Conservation (phyloP, 2,797 vertebrate genomes). For the Caiman crocodilus region DNA sequence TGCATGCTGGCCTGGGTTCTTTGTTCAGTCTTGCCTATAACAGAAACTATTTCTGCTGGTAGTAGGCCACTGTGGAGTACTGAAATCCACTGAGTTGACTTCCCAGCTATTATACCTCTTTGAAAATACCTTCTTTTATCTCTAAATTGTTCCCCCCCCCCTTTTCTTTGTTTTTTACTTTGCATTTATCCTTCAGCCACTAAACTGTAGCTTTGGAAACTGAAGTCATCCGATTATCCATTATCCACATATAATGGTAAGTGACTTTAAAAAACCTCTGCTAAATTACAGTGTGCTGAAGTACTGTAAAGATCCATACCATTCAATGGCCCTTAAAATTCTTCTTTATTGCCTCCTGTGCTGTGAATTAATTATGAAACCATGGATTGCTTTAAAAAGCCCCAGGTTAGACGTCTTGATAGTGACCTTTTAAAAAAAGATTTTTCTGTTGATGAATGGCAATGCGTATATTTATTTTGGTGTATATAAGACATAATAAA, state of each 20-base stretch:
- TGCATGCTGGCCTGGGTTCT: not conserved
- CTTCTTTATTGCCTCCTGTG: slow-evolving; percentile 30
- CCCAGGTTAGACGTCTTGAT: not conserved
- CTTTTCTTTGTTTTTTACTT: not conserved
- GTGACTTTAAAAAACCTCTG: not conserved
- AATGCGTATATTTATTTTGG: not conserved
- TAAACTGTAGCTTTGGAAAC: not conserved
- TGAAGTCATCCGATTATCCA: not conserved
- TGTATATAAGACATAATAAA: not conserved
- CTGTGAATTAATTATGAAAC: not conserved
- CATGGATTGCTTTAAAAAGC: slow-evolving; percentile 3
- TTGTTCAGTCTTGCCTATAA: not conserved
- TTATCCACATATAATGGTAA: not conserved
- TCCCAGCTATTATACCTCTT: not conserved
- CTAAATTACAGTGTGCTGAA: not conserved
- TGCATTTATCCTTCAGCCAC: not conserved
- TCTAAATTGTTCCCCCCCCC: not conserved
- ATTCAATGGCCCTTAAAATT: not conserved
- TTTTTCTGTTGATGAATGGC: not conserved
- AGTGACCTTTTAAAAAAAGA: not conserved
- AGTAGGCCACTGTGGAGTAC: not conserved
- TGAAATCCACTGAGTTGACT: not conserved
- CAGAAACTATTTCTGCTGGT: not conserved
- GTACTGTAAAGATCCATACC: slow-evolving; percentile 11
- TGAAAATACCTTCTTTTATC: not conserved